Percentiles rank a stretch among this genome's conserved stretches.
Evolutionary conservation across 92 coral and sea anemone species (phyloP).

Genomic region (Paramuricea clavata): DNA sequence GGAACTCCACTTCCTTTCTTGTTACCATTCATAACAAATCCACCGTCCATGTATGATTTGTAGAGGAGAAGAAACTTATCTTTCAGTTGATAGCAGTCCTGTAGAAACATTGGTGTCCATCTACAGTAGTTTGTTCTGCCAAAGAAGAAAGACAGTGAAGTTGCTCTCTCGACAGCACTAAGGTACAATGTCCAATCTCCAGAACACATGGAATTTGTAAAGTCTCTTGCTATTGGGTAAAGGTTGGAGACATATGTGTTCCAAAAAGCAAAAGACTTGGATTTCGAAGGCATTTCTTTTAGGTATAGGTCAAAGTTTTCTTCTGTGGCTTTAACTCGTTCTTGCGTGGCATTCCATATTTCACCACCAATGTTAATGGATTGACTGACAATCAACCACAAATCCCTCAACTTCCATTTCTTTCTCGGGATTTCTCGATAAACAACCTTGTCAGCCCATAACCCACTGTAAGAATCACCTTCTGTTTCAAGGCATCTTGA

Average conservation of each 20-base stretch:
- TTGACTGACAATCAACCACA: slow-evolving; percentile 6
- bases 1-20: slow-evolving; percentile 37
- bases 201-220: background rate
- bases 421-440: background rate
- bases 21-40: slow-evolving; percentile 27
- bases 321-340: background rate
- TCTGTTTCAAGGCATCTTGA: slow-evolving; percentile 13
- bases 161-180: slow-evolving; percentile 30
- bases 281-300: background rate
- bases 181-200: slow-evolving; percentile 11
- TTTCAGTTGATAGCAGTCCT: slow-evolving; percentile 45
- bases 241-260: background rate
- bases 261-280: background rate
- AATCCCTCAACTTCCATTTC: background rate
- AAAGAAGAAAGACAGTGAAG: slow-evolving; percentile 34
- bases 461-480: slow-evolving; percentile 7
- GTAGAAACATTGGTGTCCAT: slow-evolving; percentile 37
- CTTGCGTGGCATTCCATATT: background rate
- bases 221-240: background rate
- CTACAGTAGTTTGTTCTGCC: slow-evolving; percentile 26
- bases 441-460: background rate
- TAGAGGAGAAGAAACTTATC: slow-evolving; percentile 36
- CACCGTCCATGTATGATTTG: background rate
- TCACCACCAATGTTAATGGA: background rate
- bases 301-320: background rate